Conservation (phyloP, 2,113 vertebrate genomes). For the Procavia capensis region DNA sequence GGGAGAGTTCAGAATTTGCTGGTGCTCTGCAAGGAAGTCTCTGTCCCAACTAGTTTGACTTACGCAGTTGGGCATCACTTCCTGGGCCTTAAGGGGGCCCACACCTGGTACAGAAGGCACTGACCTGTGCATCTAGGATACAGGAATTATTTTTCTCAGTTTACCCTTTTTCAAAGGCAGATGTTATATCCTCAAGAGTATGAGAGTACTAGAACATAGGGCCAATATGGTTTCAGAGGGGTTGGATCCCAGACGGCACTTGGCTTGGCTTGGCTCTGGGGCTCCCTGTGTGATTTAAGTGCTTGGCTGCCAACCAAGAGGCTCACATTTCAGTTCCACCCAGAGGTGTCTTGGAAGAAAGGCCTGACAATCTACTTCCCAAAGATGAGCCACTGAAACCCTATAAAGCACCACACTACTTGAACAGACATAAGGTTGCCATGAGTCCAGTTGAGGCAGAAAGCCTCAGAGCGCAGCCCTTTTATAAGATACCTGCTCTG, state of each 20-base stretch:
- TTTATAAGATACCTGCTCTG: too few relatives aligned
- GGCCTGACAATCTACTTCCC: background rate
- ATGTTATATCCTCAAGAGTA: background rate
- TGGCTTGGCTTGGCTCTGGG: too few relatives aligned
- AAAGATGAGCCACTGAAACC: background rate
- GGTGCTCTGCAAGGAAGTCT: background rate
- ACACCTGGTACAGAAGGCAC: background rate
- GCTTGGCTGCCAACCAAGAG: background rate
- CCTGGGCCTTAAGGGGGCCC: background rate
- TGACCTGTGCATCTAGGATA: background rate
- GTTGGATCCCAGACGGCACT: too few relatives aligned
- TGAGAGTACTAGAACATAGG: background rate
- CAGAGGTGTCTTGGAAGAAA: background rate
- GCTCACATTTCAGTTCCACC: background rate
- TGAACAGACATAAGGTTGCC: background rate
- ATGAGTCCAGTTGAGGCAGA: background rate
- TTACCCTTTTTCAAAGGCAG: background rate
- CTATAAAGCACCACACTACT: background rate
- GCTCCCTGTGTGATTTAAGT: background rate
- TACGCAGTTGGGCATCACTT: background rate
- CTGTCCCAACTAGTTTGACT: background rate
- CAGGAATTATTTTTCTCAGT: too few relatives aligned
- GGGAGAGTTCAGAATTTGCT: background rate
- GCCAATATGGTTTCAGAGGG: background rate
- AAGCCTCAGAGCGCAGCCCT: too few relatives aligned